Percentiles rank a stretch among this genome's conserved stretches.
These are phyloP conservation scores for Atherinosoma microstoma DNA, from an alignment of 2,797 vertebrate genomes.

Conservation along the genomic window DNA sequence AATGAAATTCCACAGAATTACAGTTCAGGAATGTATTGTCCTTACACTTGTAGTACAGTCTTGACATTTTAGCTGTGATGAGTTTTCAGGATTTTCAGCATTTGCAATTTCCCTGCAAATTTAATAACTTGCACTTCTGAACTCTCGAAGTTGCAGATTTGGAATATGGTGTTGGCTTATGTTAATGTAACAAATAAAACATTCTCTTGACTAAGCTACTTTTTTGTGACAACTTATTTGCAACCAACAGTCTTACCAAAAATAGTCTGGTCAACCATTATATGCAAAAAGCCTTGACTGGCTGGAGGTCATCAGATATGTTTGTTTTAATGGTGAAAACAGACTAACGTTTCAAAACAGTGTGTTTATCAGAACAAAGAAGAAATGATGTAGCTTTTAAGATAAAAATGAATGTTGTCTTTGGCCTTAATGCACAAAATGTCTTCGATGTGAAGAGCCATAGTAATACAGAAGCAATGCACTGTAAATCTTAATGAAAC, in stretches of 20 bases:
- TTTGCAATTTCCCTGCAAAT: not conserved
- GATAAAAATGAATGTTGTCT: not conserved
- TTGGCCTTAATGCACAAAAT: not conserved
- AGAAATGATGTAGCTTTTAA: not conserved
- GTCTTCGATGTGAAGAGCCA: not conserved
- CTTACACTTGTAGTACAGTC: not conserved
- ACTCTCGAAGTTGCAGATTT: not conserved
- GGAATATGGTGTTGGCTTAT: not conserved
- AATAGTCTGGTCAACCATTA: not conserved
- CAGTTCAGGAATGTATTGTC: not conserved
- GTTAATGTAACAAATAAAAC: not conserved
- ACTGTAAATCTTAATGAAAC: constrained; percentile 53
- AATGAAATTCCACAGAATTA: not conserved
- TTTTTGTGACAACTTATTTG: not conserved
- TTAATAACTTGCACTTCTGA: not conserved
- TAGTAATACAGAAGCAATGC: not conserved
- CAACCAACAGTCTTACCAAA: not conserved
- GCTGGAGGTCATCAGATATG: too few relatives aligned
- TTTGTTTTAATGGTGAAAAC: not conserved
- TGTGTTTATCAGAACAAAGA: too few relatives aligned
- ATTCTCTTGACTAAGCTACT: not conserved
- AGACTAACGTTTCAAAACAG: not conserved
- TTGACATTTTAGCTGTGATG: not conserved
- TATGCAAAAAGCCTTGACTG: not conserved
- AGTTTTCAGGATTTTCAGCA: not conserved